Percentiles rank a stretch among this genome's conserved stretches.
Evolutionary conservation across 2,888 invertebrate species (phyloP).

Genomic region (Augochlorella aurata): DNA sequence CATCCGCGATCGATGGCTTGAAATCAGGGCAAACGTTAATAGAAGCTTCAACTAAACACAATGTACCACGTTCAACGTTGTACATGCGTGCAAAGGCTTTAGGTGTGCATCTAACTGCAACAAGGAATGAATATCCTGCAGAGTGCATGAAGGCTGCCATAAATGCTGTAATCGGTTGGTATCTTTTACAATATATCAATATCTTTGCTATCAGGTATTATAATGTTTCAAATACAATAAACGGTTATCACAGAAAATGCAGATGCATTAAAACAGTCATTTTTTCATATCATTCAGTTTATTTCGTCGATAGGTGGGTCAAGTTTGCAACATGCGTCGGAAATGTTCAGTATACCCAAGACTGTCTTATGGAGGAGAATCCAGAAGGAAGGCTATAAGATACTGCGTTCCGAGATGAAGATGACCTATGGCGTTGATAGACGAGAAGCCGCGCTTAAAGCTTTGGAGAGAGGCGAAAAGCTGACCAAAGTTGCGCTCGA

Average conservation of each 20-base stretch:
- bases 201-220: background rate
- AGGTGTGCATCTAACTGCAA: conserved; percentile 78
- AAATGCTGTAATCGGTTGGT: conserved; percentile 79
- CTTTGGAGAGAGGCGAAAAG: conserved; percentile 81
- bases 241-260: background rate
- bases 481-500: conserved; percentile 80
- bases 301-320: conserved; percentile 74
- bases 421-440: conserved; percentile 77
- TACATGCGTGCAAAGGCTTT: conserved; percentile 81
- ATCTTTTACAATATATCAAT: conserved; percentile 12
- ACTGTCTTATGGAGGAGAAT: conserved; percentile 82
- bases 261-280: background rate
- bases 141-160: conserved; percentile 81
- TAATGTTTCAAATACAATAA: background rate
- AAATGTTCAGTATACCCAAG: conserved; percentile 81
- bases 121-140: conserved; percentile 80
- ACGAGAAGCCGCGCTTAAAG: conserved; percentile 80
- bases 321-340: conserved; percentile 81
- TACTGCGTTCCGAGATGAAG: conserved; percentile 73
- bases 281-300: conserved; percentile 11
- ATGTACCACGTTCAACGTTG: conserved; percentile 81
- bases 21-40: conserved; percentile 78
- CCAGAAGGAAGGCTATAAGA: conserved; percentile 79
- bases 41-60: conserved; percentile 79
- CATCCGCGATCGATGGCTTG: conserved; percentile 79